Evolutionary conservation across 2,888 invertebrate genomes (phyloP).

Genomic region (Caenorhabditis sp.): DNA sequence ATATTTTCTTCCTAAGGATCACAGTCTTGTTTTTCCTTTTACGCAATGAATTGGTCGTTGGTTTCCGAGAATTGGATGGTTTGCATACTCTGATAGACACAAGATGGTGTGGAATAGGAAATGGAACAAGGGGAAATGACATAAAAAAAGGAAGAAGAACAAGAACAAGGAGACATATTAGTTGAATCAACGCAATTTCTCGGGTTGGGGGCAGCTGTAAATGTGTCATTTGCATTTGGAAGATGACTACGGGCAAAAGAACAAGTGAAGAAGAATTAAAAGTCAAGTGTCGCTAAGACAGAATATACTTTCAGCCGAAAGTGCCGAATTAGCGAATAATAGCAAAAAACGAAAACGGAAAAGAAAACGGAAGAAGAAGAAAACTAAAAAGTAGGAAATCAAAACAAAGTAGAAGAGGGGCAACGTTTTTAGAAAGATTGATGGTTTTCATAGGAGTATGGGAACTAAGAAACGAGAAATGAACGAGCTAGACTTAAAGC

Average conservation of each 20-base stretch:
- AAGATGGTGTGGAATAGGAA: slow-evolving; percentile 38
- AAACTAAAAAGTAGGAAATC: background rate
- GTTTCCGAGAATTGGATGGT: slow-evolving; percentile 21
- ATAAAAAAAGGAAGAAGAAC: too few relatives aligned
- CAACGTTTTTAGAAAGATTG: slow-evolving; percentile 51
- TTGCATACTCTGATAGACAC: slow-evolving; percentile 42
- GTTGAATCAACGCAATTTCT: slow-evolving; percentile 57
- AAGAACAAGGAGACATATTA: slow-evolving; percentile 42
- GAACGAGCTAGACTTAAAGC: background rate
- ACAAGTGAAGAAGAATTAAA: slow-evolving; percentile 31
- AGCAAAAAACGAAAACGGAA: background rate
- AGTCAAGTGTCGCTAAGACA: slow-evolving; percentile 30
- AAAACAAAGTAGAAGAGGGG: slow-evolving; percentile 36
- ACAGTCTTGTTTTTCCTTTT: background rate
- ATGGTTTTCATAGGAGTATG: slow-evolving; percentile 38
- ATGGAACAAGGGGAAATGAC: slow-evolving; percentile 3
- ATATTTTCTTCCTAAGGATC: background rate
- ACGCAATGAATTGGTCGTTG: slow-evolving; percentile 34
- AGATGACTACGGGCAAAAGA: slow-evolving; percentile 12
- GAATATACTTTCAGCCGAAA: slow-evolving; percentile 17
- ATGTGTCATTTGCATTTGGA: slow-evolving; percentile 61
- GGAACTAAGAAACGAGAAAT: slow-evolving; percentile 11
- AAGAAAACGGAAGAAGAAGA: too few relatives aligned
- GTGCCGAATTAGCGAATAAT: background rate
- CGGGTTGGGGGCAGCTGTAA: slow-evolving; percentile 42